Percentiles rank a stretch among this genome's conserved stretches.
phyloP scores from a whole-genome alignment of 2,113 vertebrate species.

The Nesoenas mayeri region DNA sequence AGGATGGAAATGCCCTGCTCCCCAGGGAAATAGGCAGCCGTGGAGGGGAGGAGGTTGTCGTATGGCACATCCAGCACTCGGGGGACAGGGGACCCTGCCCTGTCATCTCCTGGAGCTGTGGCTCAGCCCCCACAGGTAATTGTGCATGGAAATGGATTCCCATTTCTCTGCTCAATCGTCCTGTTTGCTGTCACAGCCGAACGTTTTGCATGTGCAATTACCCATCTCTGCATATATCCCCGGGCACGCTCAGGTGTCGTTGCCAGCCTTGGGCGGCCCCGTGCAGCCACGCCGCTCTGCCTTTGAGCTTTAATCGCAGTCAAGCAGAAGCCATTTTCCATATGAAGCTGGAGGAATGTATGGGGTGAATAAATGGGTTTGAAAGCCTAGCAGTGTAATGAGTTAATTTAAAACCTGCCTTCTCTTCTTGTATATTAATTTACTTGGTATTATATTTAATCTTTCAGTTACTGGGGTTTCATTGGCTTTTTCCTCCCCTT shows the following conservation, averaged over 20 bases:
- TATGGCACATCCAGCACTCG: background rate
- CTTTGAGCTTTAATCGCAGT: background rate
- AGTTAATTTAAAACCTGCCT: conserved; percentile 41
- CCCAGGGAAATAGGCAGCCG: background rate
- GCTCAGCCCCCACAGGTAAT: background rate
- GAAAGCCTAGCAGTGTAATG: conserved; percentile 13
- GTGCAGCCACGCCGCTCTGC: background rate
- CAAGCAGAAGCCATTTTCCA: conserved; percentile 53
- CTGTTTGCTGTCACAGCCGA: conserved; percentile 38
- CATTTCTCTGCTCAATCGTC: conserved; percentile 29
- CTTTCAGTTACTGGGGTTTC: background rate
- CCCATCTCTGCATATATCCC: background rate
- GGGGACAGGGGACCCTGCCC: background rate
- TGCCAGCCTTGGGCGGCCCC: background rate
- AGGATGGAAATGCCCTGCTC: background rate
- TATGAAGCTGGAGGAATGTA: conserved; percentile 26
- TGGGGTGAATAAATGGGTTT: conserved; percentile 40
- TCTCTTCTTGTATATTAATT: conserved; percentile 34
- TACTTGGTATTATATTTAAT: conserved; percentile 33
- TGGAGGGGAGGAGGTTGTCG: background rate
- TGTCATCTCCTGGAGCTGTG: background rate
- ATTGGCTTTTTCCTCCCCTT: background rate
- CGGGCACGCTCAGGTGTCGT: conserved; percentile 10
- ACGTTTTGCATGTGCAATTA: conserved; percentile 42
- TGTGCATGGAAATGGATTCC: conserved; percentile 34